These are phyloP conservation scores for Megaleporinus macrocephalus DNA, from an alignment of 2,113 vertebrate species.

Conservation along the genomic window DNA sequence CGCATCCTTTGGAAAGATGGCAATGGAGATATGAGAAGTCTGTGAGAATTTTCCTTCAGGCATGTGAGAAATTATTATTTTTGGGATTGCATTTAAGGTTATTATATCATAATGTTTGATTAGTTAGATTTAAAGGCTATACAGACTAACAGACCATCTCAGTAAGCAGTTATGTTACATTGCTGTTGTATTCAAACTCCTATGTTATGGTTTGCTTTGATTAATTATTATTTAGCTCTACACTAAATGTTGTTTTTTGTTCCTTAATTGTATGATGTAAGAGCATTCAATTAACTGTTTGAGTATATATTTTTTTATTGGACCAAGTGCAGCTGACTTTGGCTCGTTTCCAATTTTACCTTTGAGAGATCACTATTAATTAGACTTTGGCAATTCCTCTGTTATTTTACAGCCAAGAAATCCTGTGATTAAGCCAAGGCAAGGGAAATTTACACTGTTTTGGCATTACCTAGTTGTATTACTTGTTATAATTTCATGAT, in stretches of 20 bases:
- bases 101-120: constrained; percentile 6
- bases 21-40: constrained; percentile 72
- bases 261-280: not conserved
- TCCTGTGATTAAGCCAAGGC: too few species aligned
- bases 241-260: not conserved
- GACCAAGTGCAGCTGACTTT: not conserved
- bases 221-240: not conserved
- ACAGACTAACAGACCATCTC: too few species aligned
- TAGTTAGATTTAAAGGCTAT: constrained; percentile 11
- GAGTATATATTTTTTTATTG: not conserved
- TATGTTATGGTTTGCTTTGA: not conserved
- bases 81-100: constrained; percentile 5
- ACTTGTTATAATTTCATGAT: too few species aligned
- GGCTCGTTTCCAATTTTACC: not conserved
- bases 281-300: not conserved
- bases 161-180: not conserved
- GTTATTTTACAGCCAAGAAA: too few species aligned
- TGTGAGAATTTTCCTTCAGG: constrained; percentile 60
- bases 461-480: too few species aligned
- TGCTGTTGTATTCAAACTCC: not conserved
- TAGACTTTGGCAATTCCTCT: not conserved
- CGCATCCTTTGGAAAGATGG: constrained; percentile 65
- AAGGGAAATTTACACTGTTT: too few species aligned
- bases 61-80: constrained; percentile 55
- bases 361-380: not conserved